Conservation (phyloP, 2,888 invertebrate genomes). For the Cataglyphis livida region DNA sequence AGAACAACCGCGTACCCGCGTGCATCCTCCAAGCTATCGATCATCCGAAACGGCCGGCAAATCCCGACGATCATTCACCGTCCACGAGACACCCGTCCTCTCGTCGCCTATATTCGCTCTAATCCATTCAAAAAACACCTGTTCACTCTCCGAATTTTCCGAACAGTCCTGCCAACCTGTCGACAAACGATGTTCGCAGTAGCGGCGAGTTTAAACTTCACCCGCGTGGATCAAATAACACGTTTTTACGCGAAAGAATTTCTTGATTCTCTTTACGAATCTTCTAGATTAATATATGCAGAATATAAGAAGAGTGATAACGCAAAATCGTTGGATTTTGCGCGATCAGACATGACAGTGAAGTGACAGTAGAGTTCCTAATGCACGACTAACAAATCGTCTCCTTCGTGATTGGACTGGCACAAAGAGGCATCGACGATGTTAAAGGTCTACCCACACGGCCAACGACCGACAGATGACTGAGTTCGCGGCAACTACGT, state of each 20-base stretch:
- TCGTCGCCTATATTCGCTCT: slow-evolving; percentile 87
- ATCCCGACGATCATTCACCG: slow-evolving; percentile 64
- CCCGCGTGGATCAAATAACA: slow-evolving; percentile 13
- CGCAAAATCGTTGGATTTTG: neutral
- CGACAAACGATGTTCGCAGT: slow-evolving; percentile 20
- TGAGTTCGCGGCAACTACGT: slow-evolving; percentile 74
- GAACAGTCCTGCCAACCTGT: slow-evolving; percentile 87
- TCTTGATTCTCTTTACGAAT: neutral
- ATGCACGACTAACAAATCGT: neutral
- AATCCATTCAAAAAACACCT: slow-evolving; percentile 92
- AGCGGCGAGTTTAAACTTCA: slow-evolving; percentile 64
- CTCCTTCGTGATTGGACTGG: neutral
- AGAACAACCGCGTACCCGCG: slow-evolving; percentile 59
- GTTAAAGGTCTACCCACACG: neutral
- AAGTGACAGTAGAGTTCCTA: neutral
- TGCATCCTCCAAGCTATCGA: slow-evolving; percentile 62
- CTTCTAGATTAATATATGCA: neutral
- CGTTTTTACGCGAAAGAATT: neutral
- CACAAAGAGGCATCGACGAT: neutral
- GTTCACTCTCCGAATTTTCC: slow-evolving; percentile 91
- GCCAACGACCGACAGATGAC: slow-evolving; percentile 69
- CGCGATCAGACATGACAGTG: neutral
- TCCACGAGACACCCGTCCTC: slow-evolving; percentile 70
- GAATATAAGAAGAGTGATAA: too few species aligned
- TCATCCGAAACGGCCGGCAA: slow-evolving; percentile 59